Conservation (phyloP, 2,113 vertebrate genomes). For the Lepisosteus oculatus region DNA sequence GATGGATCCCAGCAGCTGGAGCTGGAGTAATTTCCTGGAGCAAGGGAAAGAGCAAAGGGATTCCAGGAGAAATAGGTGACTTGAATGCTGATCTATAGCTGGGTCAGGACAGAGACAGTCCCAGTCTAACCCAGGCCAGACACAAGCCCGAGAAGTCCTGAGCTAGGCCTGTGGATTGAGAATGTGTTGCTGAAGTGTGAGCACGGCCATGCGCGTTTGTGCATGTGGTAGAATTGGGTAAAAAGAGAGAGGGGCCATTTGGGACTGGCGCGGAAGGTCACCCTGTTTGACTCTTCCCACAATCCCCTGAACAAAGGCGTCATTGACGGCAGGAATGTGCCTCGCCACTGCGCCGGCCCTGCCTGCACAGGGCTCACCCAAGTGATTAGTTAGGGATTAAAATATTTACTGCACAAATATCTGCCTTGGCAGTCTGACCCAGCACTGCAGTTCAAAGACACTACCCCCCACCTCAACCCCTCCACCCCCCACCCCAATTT, state of each 20-base stretch:
- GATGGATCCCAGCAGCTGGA: too few species aligned
- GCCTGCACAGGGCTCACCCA: slow-evolving; percentile 58
- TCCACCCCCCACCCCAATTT: slow-evolving; percentile 41
- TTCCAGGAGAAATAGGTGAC: too few species aligned
- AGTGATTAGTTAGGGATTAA: slow-evolving; percentile 78
- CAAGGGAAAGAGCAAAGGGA: too few species aligned
- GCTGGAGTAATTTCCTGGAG: too few species aligned
- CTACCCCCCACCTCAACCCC: slow-evolving; percentile 55
- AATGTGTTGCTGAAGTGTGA: slow-evolving; percentile 25
- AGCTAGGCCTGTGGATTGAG: not conserved
- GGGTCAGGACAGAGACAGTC: too few species aligned
- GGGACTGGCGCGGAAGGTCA: slow-evolving; percentile 37
- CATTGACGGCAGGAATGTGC: slow-evolving; percentile 64
- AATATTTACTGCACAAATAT: slow-evolving; percentile 79
- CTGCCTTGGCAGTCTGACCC: slow-evolving; percentile 65
- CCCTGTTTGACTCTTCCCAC: slow-evolving; percentile 57
- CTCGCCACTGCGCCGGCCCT: slow-evolving; percentile 52
- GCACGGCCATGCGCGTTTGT: slow-evolving; percentile 29
- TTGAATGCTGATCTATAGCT: too few species aligned
- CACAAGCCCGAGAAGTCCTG: not conserved
- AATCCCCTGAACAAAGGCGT: slow-evolving; percentile 59
- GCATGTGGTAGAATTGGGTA: slow-evolving; percentile 19
- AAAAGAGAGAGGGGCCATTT: slow-evolving; percentile 22
- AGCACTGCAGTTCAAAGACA: slow-evolving; percentile 68
- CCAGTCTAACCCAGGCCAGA: too few species aligned